phyloP scores from a whole-genome alignment of 2,113 vertebrate species.

The Phalacrocorax aristotelis region DNA sequence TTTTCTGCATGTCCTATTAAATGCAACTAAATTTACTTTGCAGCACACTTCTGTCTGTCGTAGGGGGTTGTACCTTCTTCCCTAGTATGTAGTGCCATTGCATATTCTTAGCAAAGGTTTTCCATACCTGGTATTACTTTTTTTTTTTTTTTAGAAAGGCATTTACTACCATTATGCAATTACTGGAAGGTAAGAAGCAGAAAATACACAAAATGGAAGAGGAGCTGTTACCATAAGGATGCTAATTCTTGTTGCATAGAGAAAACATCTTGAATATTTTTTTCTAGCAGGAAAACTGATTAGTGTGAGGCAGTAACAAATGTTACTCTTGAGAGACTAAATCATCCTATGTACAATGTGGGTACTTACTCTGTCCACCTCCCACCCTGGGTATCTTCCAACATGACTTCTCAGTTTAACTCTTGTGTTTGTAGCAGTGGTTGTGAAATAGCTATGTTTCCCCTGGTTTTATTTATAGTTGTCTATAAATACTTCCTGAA shows the following conservation, averaged over 20 bases:
- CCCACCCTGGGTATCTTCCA: neutral
- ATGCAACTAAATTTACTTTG: neutral
- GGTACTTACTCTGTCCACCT: neutral
- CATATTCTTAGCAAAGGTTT: neutral
- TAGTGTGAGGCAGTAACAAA: neutral
- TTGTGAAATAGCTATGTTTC: constrained; percentile 17
- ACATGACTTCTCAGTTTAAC: neutral
- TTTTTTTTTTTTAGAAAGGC: neutral
- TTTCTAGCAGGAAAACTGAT: neutral
- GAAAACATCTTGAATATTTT: neutral
- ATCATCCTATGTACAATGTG: neutral
- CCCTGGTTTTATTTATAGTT: constrained; percentile 30
- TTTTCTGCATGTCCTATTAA: neutral
- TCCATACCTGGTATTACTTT: neutral
- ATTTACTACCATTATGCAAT: neutral
- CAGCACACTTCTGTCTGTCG: fast-evolving
- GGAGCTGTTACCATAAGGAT: neutral
- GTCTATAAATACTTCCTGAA: constrained; percentile 48
- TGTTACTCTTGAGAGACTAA: neutral
- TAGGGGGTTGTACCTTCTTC: neutral
- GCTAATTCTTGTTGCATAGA: neutral
- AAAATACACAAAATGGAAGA: neutral
- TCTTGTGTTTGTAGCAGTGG: neutral
- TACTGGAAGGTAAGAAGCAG: neutral
- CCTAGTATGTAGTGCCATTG: neutral